Evolutionary conservation across 2,888 invertebrate species (phyloP).

Genomic region (Rhogogaster chlorosoma): DNA sequence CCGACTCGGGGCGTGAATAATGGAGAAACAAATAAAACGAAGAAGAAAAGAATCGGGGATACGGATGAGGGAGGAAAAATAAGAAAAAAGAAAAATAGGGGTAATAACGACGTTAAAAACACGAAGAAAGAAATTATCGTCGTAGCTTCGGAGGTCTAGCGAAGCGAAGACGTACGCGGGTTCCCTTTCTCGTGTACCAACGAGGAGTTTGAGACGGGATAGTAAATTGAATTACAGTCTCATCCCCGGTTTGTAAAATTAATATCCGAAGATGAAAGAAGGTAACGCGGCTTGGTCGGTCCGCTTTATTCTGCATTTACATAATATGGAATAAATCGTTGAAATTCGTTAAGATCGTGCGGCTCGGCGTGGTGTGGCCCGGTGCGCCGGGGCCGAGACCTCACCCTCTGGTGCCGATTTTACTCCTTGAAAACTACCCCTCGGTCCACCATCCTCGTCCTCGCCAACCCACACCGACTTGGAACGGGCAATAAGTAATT

Average conservation of each 20-base stretch:
- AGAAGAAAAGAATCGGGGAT: background rate
- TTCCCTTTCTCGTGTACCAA: background rate
- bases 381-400: background rate
- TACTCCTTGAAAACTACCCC: constrained; percentile 38
- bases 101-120: constrained; percentile 14
- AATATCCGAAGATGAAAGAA: constrained; percentile 72
- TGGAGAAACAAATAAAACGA: background rate
- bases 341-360: constrained; percentile 53
- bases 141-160: constrained; percentile 2
- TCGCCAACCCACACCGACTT: background rate
- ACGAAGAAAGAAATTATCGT: constrained; percentile 19
- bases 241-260: constrained; percentile 67
- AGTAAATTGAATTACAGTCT: constrained; percentile 68
- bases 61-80: background rate
- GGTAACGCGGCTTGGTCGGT: constrained; percentile 42
- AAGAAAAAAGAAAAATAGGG: background rate
- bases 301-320: constrained; percentile 61
- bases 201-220: constrained; percentile 47
- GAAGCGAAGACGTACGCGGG: background rate
- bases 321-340: constrained; percentile 70
- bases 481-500: constrained; percentile 68
- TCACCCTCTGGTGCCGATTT: background rate
- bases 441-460: background rate
- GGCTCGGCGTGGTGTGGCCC: background rate
- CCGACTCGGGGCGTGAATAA: background rate